Conservation (phyloP, 2,797 vertebrate genomes). For the Siniperca scherzeri region DNA sequence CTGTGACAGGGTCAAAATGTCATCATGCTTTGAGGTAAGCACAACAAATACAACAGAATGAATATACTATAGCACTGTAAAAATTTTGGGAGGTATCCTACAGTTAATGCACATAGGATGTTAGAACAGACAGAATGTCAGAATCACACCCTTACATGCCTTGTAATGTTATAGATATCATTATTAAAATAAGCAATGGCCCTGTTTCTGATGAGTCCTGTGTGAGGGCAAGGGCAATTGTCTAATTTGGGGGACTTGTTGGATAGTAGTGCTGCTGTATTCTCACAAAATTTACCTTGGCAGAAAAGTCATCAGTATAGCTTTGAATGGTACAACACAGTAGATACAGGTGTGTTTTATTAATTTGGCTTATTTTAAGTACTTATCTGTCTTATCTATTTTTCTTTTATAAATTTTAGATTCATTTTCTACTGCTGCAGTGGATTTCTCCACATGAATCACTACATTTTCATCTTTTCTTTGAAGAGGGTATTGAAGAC, state of each 20-base stretch:
- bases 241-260: neutral
- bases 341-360: neutral
- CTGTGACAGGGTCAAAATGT: neutral
- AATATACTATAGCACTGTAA: neutral
- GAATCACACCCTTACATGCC: neutral
- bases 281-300: neutral
- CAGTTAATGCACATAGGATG: neutral
- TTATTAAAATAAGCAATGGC: neutral
- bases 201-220: neutral
- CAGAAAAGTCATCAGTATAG: neutral
- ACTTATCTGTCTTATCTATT: neutral
- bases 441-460: neutral
- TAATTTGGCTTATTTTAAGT: neutral
- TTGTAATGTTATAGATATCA: neutral
- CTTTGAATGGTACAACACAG: neutral
- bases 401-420: neutral
- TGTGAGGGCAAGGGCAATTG: neutral
- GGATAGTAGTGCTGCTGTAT: neutral
- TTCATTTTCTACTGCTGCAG: neutral
- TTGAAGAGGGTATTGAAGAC: conserved; percentile 6
- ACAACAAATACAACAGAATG: neutral
- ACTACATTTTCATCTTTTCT: conserved; percentile 20
- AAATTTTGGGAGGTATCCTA: neutral
- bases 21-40: neutral
- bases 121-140: no score